Evolutionary conservation across 2,888 invertebrate genomes (phyloP).

Genomic region (Leptogaster cylindrica): DNA sequence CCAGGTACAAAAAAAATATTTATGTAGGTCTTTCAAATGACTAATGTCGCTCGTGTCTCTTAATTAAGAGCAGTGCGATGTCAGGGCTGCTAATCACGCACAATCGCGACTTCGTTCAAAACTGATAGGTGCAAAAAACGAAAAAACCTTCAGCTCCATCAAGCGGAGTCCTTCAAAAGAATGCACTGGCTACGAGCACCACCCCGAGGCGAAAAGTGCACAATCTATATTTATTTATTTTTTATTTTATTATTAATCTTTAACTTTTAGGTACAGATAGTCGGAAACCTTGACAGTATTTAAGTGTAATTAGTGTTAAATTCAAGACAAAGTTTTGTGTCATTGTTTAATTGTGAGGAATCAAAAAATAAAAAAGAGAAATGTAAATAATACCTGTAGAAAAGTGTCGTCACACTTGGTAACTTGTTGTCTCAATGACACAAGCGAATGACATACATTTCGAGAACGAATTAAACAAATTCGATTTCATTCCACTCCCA

Average conservation of each 20-base stretch:
- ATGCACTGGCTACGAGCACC: not conserved
- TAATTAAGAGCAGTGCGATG: constrained; percentile 23
- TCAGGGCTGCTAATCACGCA: no score
- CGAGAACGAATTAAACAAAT: no score
- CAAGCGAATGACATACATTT: constrained; percentile 8
- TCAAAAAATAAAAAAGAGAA: not conserved
- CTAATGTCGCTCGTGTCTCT: constrained; percentile 16
- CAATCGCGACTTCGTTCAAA: constrained; percentile 23
- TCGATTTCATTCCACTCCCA: no score
- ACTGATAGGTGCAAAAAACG: not conserved
- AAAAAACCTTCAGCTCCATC: not conserved
- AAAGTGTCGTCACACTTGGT: not conserved
- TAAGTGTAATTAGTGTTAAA: not conserved
- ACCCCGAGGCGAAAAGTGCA: not conserved
- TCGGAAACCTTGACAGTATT: constrained; percentile 19
- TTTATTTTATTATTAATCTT: no score
- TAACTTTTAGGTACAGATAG: no score
- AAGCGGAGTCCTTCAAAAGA: not conserved
- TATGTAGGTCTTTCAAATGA: not conserved
- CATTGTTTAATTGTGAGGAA: no score
- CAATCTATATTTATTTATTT: no score
- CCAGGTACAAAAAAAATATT: no score
- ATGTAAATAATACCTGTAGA: constrained; percentile 16
- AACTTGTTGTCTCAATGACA: constrained; percentile 7
- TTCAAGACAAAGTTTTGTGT: not conserved